phyloP scores from a whole-genome alignment of 1,140 invertebrate species.

The Papilio helenus region DNA sequence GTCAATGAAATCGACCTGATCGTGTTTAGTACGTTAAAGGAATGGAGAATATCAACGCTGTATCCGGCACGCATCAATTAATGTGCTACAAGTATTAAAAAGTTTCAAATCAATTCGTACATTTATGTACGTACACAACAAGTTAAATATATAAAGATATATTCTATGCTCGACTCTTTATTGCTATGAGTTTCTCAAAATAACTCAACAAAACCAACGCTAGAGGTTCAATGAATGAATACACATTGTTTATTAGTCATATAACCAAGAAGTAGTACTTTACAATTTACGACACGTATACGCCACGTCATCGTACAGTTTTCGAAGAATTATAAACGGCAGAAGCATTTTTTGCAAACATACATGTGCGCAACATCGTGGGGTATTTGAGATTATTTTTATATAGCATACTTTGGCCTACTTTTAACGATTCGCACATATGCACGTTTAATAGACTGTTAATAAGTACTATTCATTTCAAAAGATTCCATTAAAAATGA shows the following conservation, averaged over 20 bases:
- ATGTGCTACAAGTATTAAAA: neutral
- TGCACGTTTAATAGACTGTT: neutral
- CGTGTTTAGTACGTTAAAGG: constrained; percentile 16
- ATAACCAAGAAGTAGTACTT: neutral
- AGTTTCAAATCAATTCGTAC: too few species aligned
- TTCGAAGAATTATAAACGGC: constrained; percentile 7
- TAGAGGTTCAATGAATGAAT: neutral
- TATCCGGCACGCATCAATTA: constrained; percentile 23
- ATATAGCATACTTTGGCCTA: constrained; percentile 6
- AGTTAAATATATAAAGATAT: too few species aligned
- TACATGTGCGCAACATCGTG: neutral
- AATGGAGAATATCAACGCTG: constrained; percentile 11
- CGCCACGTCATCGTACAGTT: constrained; percentile 14
- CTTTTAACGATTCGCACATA: neutral
- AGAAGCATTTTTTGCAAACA: constrained; percentile 1
- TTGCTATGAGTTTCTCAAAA: neutral
- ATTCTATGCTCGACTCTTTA: neutral
- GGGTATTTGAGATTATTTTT: neutral
- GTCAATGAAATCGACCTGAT: constrained; percentile 31
- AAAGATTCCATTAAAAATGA: neutral
- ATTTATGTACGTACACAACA: too few species aligned
- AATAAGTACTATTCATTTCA: neutral
- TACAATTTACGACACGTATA: constrained; percentile 11
- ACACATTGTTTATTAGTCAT: constrained; percentile 19
- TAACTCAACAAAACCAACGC: neutral